Base-by-base conservation (phyloP, 1,140 invertebrate genomes). In the Bombus haemorrhoidalis region DNA sequence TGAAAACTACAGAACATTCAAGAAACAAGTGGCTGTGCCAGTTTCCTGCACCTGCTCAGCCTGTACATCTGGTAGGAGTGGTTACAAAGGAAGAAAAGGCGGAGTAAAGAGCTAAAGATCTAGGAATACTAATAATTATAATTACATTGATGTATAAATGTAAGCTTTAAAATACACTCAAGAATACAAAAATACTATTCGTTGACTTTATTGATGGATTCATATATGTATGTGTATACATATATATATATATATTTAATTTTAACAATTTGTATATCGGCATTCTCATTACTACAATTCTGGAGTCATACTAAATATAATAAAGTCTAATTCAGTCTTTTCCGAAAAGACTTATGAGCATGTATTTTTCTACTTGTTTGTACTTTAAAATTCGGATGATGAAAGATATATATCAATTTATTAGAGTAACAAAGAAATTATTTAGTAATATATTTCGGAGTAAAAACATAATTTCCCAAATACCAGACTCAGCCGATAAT, bases 21-120 rank as follows among this genome's bases (percentile, higher is more conserved):
- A 91, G 64, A 96, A 96, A 88, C 91, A 93, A 79, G 91, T 97
- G 5, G 92, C 92, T 34, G 92, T 96, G 18, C 96, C 97, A 32
- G 90, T 88, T 4, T 88, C 87, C 43, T 97, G 97, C 91, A 90
- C 91, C 10, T 97, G 97, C 12, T 81, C 84, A 1, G 6, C n/a
- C 25, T 85, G 83, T 13, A 12, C 9, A 0, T 28, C 76, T 6
- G 4, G 3, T n/a, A 25, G n/a, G 5, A 47, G 10, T 6, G 34
- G n/a, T 59, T 80, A 80, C 41, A 80, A n/a, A 34, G 53, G 53
- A 71, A 79, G 53, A 59, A 85, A 80, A 62, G 68, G 68, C 5
- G 76, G 83, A n/a, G 18, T 79, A 10, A 80, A 80, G 28, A 68
- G 77, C 3, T 79, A 25, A 57, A 39, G 28, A 32, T 3, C 6